These are phyloP conservation scores for Alligator mississippiensis DNA, from an alignment of 2,113 vertebrate species.

Conservation along the genomic window DNA sequence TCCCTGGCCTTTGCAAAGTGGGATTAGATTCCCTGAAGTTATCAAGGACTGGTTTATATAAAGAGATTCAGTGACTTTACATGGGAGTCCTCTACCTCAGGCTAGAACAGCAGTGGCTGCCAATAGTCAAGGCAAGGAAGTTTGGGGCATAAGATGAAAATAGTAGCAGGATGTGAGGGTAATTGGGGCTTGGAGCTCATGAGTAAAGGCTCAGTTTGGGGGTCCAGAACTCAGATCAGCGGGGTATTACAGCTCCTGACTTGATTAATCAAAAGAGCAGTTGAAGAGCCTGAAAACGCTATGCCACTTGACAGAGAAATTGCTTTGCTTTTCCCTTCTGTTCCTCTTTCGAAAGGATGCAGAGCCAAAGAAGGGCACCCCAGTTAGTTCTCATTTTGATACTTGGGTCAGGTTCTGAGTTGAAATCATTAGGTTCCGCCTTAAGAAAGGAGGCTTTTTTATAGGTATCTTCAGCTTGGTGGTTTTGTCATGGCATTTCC, in stretches of 20 bases:
- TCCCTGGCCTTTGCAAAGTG: not conserved
- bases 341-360: not conserved
- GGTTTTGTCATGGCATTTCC: not conserved
- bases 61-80: not conserved
- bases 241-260: not conserved
- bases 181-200: no score
- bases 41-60: not conserved
- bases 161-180: not conserved
- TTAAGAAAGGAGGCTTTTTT: not conserved
- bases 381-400: accelerated
- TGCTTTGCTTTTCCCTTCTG: accelerated
- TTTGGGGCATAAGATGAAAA: not conserved
- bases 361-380: accelerated
- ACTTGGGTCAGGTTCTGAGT: accelerated
- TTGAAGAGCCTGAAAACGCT: not conserved
- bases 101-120: not conserved
- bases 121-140: not conserved
- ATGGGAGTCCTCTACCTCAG: not conserved
- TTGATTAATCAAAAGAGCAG: not conserved
- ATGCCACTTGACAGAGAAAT: not conserved
- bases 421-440: not conserved
- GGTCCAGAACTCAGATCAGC: not conserved
- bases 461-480: not conserved
- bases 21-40: not conserved
- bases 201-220: not conserved